Percentiles rank a stretch among this genome's conserved stretches.
These are phyloP conservation scores for Chionoecetes opilio DNA, from an alignment of 1,140 invertebrate genomes.

Conservation along the genomic window DNA sequence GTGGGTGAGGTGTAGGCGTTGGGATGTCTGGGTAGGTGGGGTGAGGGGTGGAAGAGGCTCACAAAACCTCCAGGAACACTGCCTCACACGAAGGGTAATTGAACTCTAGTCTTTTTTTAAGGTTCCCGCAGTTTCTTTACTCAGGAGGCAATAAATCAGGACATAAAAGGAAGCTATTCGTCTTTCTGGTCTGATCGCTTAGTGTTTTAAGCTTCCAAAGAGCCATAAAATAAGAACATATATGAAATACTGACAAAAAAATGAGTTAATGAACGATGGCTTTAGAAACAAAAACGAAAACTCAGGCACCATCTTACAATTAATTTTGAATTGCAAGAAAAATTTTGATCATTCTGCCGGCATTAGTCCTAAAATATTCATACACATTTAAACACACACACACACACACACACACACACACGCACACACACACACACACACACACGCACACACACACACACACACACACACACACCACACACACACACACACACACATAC, in stretches of 20 bases:
- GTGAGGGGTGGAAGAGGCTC: background rate
- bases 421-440: background rate
- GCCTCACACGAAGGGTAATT: slow-evolving; percentile 49
- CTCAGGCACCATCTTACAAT: too few species aligned
- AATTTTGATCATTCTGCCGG: too few species aligned
- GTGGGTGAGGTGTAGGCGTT: background rate
- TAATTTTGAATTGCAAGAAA: too few species aligned
- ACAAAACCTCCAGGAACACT: slow-evolving; percentile 16
- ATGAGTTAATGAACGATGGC: too few species aligned
- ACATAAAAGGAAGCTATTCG: background rate
- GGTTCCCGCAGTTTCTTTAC: background rate
- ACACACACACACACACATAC: too few species aligned
- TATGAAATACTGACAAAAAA: background rate
- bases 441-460: too few species aligned
- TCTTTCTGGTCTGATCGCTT: background rate
- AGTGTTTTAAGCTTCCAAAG: too few species aligned
- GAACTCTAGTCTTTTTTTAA: background rate
- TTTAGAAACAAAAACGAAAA: too few species aligned
- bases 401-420: background rate
- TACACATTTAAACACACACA: background rate
- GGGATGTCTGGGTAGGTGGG: background rate
- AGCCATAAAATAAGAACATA: background rate
- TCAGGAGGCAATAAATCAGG: background rate
- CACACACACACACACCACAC: too few species aligned
- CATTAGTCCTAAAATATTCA: too few species aligned